A percentile compares a stretch with the other conserved stretches of the same genome.
Conservation (phyloP, 2,888 invertebrate genomes). For the Chaitophorus viminalis region DNA sequence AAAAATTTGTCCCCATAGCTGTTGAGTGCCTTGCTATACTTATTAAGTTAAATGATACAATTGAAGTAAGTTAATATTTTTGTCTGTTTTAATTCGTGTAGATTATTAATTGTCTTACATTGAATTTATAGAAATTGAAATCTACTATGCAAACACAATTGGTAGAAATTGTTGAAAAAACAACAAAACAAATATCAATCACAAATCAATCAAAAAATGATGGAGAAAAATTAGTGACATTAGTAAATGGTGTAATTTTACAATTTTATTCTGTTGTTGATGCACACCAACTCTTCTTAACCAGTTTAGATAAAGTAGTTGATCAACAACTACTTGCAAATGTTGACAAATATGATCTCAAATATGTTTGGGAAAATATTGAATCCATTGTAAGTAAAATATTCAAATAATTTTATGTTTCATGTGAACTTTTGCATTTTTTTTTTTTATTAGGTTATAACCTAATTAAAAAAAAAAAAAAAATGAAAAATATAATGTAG, state of each 20-base stretch:
- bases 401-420: conserved; percentile 52
- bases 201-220: conserved; percentile 65
- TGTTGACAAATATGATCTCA: conserved; percentile 74
- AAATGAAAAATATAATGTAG: neutral
- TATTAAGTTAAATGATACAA: conserved; percentile 84
- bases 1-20: conserved; percentile 80
- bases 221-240: conserved; percentile 70
- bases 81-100: neutral
- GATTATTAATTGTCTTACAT: neutral
- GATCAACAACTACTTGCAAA: conserved; percentile 72
- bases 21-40: conserved; percentile 87
- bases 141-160: conserved; percentile 85
- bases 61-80: conserved; percentile 74
- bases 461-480: neutral
- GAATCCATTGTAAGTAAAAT: conserved; percentile 82
- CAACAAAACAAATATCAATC: conserved; percentile 80
- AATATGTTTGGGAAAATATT: conserved; percentile 89
- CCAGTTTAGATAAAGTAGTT: conserved; percentile 74
- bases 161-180: conserved; percentile 80
- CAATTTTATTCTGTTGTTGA: conserved; percentile 84
- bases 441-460: neutral
- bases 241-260: conserved; percentile 81
- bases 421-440: neutral
- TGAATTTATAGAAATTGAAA: conserved; percentile 76
- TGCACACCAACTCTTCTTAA: conserved; percentile 78